Base-by-base conservation (phyloP, 1,140 invertebrate species). In the Zaprionus lachaisei region DNA sequence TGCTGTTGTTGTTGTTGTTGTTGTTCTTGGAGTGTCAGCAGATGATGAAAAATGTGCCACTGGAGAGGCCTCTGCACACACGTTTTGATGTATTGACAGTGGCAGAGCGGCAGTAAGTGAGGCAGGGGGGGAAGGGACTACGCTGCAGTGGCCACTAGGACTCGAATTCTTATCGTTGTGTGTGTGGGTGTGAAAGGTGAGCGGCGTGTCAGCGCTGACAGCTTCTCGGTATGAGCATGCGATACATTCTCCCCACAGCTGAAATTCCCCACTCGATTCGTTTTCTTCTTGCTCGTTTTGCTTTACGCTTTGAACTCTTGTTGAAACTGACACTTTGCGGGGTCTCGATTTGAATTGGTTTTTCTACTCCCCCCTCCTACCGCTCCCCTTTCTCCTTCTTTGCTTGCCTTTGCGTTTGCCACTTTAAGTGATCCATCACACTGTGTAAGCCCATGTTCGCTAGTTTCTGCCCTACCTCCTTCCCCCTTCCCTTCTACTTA, bases 41-140 rank as follows among this genome's bases (percentile, higher is more conserved):
- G 79, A 81, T 89, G 86, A 90, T 91, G 85, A 89, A 82, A 87
- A 87, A 87, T 87, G 84, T 80, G 78, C 81, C 84, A 87, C 84
- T 87, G 80, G 84, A 87, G 84, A 76, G 62, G 55, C 24, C 34
- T 34, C 9, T 34, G 31, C 31, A 34, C 31, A 37, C 41, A 49
- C 54, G 62, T 67, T 60, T 83, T 89, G 84, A 89, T 84, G 81
- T 81, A 87, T 87, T 89, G 84, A 86, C 78, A 89, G 80, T 57
- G 81, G 63, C 70, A 62, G 38, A 66, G 28, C 17, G 26, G 68
- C 54, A 14, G 54, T 54, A 37, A 51, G 62, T 47, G 56, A 58
- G 72, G 34, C 22, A n/a, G 44, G 31, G 71, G 22, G 1, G 47
- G 28, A 38, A 49, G 28, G 28, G 24, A 38, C 2, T 17, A 37